These are phyloP conservation scores for Anorthoa munda DNA, from an alignment of 2,888 invertebrate species.

Conservation along the genomic window DNA sequence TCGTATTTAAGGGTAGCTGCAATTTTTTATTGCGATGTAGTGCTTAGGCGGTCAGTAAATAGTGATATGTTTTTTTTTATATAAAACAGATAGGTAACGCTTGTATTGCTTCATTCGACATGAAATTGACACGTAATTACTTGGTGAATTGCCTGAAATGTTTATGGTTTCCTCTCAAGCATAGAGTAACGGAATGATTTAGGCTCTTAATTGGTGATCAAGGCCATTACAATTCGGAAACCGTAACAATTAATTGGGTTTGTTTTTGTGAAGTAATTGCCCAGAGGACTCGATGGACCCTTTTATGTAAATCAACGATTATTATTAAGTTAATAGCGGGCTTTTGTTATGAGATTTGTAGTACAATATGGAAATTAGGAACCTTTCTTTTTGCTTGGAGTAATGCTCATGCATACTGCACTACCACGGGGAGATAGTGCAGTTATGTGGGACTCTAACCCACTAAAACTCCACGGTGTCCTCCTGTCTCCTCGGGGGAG, in stretches of 20 bases:
- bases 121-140: constrained; percentile 30
- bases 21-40: not conserved
- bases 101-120: constrained; percentile 41
- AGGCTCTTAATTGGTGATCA: constrained; percentile 15
- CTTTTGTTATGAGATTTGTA: constrained; percentile 20
- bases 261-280: constrained; percentile 39
- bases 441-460: too few species aligned
- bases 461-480: too few species aligned
- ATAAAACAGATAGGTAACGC: constrained; percentile 1
- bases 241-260: constrained; percentile 20
- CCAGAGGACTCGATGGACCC: constrained; percentile 1
- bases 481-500: too few species aligned
- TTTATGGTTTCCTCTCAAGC: constrained; percentile 26
- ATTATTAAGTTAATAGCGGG: constrained; percentile 2
- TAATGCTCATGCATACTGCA: too few species aligned
- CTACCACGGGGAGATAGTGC: too few species aligned
- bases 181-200: constrained; percentile 27
- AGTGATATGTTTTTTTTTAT: not conserved
- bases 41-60: not conserved
- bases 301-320: constrained; percentile 38
- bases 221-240: constrained; percentile 10
- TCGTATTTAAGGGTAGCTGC: not conserved
- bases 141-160: constrained; percentile 26
- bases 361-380: not conserved
- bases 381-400: too few species aligned